These are phyloP conservation scores for Brachyptera risi DNA, from an alignment of 2,888 invertebrate species.

Conservation along the genomic window DNA sequence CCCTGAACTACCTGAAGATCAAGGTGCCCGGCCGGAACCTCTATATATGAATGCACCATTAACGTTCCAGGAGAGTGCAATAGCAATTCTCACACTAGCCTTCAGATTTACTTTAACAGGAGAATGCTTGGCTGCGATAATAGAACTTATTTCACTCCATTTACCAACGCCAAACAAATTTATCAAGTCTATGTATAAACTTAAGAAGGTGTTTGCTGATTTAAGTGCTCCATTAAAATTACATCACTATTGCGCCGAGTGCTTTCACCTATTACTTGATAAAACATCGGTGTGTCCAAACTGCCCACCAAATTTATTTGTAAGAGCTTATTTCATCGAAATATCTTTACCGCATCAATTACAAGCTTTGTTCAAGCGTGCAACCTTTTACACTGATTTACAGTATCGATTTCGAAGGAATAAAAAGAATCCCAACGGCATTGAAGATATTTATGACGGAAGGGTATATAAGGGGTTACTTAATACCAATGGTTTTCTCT, in stretches of 20 bases:
- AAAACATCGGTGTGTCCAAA: background rate
- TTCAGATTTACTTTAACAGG: slow-evolving; percentile 27
- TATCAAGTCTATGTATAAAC: background rate
- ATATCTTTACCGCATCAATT: slow-evolving; percentile 6
- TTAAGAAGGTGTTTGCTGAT: slow-evolving; percentile 8
- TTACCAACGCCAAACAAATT: background rate
- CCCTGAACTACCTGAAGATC: too few relatives aligned
- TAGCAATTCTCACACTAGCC: slow-evolving; percentile 27
- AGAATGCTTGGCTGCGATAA: slow-evolving; percentile 29
- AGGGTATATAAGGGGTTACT: slow-evolving; percentile 17
- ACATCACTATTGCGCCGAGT: slow-evolving; percentile 11
- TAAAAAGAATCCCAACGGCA: background rate
- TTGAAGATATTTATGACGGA: slow-evolving; percentile 22
- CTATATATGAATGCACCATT: slow-evolving; percentile 28
- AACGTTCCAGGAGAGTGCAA: slow-evolving; percentile 28
- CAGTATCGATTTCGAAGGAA: slow-evolving; percentile 11
- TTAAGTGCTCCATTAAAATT: background rate
- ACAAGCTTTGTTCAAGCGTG: background rate
- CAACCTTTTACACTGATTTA: background rate
- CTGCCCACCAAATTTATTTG: background rate
- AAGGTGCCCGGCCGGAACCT: too few relatives aligned
- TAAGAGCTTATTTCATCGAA: slow-evolving; percentile 9
- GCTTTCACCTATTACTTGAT: background rate
- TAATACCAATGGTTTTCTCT: slow-evolving; percentile 26
- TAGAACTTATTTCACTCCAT: slow-evolving; percentile 6